Evolutionary conservation across 1,140 invertebrate genomes (phyloP).

Genomic region (Brachionus asplanchnoidis): DNA sequence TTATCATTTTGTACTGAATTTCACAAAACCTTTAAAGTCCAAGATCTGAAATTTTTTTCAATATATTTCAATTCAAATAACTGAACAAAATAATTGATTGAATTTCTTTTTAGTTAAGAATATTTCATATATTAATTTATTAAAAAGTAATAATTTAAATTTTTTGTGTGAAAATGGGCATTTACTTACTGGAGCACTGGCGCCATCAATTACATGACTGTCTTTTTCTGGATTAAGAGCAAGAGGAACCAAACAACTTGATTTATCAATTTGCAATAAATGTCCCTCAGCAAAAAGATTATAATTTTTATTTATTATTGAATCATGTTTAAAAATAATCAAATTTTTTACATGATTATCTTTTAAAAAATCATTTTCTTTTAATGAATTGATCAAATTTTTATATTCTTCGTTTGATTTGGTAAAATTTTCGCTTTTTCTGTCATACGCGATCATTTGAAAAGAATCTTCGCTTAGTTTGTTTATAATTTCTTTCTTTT

Average conservation of each 20-base stretch:
- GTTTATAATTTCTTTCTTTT: conserved; percentile 12
- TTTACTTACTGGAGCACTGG: conserved; percentile 26
- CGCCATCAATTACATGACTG: conserved; percentile 34
- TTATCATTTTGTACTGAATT: too few relatives aligned
- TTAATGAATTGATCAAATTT: not conserved
- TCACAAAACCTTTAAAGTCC: too few relatives aligned
- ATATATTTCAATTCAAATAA: too few relatives aligned
- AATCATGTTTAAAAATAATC: conserved; percentile 9
- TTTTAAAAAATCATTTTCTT: conserved; percentile 22
- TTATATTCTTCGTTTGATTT: not conserved
- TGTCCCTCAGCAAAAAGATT: not conserved
- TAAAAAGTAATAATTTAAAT: too few relatives aligned
- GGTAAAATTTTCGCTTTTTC: not conserved
- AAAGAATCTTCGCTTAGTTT: not conserved
- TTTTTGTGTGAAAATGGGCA: too few relatives aligned
- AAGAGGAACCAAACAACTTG: conserved; percentile 31
- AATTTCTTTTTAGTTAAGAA: too few relatives aligned
- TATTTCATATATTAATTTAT: too few relatives aligned
- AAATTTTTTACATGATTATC: conserved; percentile 38
- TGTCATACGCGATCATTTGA: not conserved
- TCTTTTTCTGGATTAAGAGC: conserved; percentile 5
- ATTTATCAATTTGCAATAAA: conserved; percentile 36
- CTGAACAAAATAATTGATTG: too few relatives aligned
- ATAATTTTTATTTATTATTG: conserved; percentile 26
- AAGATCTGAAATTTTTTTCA: too few relatives aligned